Percentiles rank a stretch among this genome's conserved stretches.
Evolutionary conservation across 2,888 invertebrate species (phyloP).

Genomic region (Tiliacea citrago): DNA sequence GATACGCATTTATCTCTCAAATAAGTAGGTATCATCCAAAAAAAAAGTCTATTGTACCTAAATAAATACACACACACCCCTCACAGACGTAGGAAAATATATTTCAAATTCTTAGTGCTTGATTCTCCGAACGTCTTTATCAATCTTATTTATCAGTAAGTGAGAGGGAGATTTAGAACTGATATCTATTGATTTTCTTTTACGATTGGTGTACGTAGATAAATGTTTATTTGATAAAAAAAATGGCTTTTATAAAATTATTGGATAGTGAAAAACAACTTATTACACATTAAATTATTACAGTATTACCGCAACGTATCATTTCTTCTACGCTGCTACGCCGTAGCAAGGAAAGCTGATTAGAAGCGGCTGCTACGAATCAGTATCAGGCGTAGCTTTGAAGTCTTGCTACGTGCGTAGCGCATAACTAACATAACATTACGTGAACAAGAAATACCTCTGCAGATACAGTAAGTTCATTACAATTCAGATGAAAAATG

Average conservation of each 20-base stretch:
- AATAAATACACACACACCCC: background rate
- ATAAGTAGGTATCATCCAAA: background rate
- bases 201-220: background rate
- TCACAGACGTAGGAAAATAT: background rate
- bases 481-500: background rate
- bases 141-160: conserved; percentile 15
- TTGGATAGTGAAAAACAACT: background rate
- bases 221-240: background rate
- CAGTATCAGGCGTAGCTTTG: conserved; percentile 52
- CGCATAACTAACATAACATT: conserved; percentile 25
- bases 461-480: background rate
- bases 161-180: background rate
- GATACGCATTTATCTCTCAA: background rate
- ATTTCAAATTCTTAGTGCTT: background rate
- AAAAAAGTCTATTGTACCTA: background rate
- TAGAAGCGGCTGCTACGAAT: conserved; percentile 63
- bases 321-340: conserved; percentile 45
- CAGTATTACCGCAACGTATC: conserved; percentile 2
- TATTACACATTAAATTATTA: too few relatives aligned
- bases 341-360: conserved; percentile 56
- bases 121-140: conserved; percentile 13
- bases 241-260: background rate
- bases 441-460: conserved; percentile 7
- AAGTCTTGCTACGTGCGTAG: conserved; percentile 58
- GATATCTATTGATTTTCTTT: background rate